Base-by-base conservation (phyloP, 1,140 invertebrate genomes). In the Aradophagus sp. region DNA sequence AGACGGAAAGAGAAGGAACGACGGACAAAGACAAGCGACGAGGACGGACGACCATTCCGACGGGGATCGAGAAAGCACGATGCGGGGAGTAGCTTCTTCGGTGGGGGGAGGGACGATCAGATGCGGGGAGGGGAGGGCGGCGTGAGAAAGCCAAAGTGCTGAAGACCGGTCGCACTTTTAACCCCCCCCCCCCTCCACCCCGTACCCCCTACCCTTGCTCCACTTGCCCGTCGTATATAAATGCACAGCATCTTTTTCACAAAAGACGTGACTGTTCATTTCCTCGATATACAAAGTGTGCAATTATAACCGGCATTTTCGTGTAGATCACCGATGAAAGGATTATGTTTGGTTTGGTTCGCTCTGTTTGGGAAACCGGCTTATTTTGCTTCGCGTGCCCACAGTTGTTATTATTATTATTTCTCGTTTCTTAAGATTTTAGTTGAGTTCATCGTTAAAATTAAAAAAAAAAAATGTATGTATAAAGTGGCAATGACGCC, bases 221-320 rank as follows among this genome's bases (percentile, higher is more conserved):
- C n/a, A n/a, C n/a, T n/a, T n/a, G 8, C 20, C 20, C 20, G 20
- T 44, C 38, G 20, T 12, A 5, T 20, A 42, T 20, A 52, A 34
- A 52, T 45, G 38, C 50, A 50, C 47, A 47, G 41, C 55, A 34
- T 58, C 32, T 52, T 39, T 44, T 67, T 68, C 23, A 55, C 27
- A 38, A 55, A 59, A 68, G 38, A 55, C 55, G 34, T 53, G 53
- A 53, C 55, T 59, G 65, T 16, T 68, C 48, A 47, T 59, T 68
- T 59, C 53, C 41, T 38, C 39, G 45, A 53, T 38, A 31, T 36
- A 67, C 53, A 58, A 58, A 59, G 27, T 32, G 32, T 35, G 23
- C 62, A 50, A 58, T 66, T 66, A 50, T 42, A 31, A 66, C 15
- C 27, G 16, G 29, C 20, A 32, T 39, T 55, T 39, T 47, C 45